Evolutionary conservation across 1,140 invertebrate genomes (phyloP), one percentile per base, ranked within the genome.

Genomic region (Procambarus clarkii): DNA sequence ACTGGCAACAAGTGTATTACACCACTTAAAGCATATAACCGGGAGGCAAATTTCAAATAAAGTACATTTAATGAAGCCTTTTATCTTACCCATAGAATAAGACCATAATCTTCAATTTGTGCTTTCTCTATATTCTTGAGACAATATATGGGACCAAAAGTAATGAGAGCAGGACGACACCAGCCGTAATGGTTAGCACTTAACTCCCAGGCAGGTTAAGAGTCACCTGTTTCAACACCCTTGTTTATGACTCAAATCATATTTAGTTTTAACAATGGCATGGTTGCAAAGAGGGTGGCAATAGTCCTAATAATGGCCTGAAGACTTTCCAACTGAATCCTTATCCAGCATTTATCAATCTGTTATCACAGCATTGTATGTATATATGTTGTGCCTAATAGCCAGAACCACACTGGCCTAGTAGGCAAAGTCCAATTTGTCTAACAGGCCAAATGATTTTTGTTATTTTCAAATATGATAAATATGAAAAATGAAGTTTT

Each of bases 241-340:
- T 71, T 71, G 46, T 85, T 85, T 85, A 64, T 50, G 82, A 85
- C 82, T 81, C 21, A 85, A 85, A 74, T 81, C 79, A 81, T 54
- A 58, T 85, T 44, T 71, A 46, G 69, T 71, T 85, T 74, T 48
- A 64, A 21, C 24, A 71, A 74, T 85, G 46, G 44, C 15, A 85
- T 85, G 46, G 34, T 85, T 85, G 64, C 64, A 85, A 85, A 84
- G 74, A 45, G 64, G 74, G 45, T 69, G 60, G 82, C n/a, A 85
- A 50, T 85, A 85, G 46, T 85, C 82, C 82, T 85, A 74, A 46
- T 85, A n/a, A 71, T 74, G 69, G 82, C n/a, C 15, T 85, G 82
- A 85, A 85, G 82, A 85, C 64, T 46, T 44, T 48, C 69, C n/a
- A 54, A 85, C 82, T 64, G 60, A 74, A 50, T 13, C 2, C 5